Conservation (phyloP, 2,888 invertebrate species). For the Sipunculus nudus region DNA sequence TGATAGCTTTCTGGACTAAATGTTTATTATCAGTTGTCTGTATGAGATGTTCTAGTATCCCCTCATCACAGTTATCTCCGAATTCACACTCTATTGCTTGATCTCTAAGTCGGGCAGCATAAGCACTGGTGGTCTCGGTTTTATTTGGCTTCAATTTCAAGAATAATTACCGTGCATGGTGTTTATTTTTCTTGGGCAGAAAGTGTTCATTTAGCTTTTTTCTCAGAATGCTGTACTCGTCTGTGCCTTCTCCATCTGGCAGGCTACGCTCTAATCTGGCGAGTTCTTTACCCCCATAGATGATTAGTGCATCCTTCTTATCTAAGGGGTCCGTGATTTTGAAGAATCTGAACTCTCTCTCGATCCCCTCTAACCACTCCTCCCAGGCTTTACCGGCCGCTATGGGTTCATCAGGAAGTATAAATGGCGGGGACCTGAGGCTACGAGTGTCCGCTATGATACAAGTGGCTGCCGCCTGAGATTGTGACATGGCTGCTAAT, state of each 20-base stretch:
- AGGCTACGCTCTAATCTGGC: background rate
- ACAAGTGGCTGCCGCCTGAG: background rate
- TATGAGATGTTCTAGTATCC: too few relatives aligned
- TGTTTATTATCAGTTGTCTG: too few relatives aligned
- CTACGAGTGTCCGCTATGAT: background rate
- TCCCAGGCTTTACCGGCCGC: conserved; percentile 16
- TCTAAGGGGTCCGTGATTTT: conserved; percentile 6
- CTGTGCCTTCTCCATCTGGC: background rate
- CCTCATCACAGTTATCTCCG: conserved; percentile 1
- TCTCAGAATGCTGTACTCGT: conserved; percentile 9
- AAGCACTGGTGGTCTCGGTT: background rate
- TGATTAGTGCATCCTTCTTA: background rate
- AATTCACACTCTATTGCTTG: conserved; percentile 17
- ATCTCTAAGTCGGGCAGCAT: conserved; percentile 17
- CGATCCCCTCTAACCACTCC: conserved; percentile 22
- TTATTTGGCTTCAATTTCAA: background rate
- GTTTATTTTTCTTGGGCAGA: conserved; percentile 10
- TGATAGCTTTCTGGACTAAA: conserved; percentile 3
- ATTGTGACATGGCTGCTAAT: too few relatives aligned
- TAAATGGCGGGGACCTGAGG: conserved; percentile 5
- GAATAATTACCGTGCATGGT: conserved; percentile 1
- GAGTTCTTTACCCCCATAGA: background rate
- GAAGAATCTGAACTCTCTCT: conserved; percentile 22
- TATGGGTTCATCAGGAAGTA: background rate
- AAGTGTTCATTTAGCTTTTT: conserved; percentile 19